phyloP scores from a whole-genome alignment of 37 sponge, comb jelly and placozoan genomes.

The Beroe ovata region DNA sequence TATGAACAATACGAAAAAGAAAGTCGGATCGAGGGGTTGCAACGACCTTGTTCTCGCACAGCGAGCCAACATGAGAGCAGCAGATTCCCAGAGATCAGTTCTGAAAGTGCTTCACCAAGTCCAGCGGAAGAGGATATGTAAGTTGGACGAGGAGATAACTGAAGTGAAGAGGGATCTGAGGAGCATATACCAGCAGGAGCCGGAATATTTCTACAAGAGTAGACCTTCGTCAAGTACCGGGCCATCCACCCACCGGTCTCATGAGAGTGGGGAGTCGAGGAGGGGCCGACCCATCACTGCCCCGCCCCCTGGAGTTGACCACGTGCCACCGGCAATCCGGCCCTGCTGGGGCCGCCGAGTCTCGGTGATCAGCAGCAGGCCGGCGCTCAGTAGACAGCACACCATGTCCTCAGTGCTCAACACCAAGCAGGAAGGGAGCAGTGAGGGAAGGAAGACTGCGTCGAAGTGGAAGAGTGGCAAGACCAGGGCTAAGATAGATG shows the following conservation, averaged over 20 bases:
- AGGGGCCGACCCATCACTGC: background rate
- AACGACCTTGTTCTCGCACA: background rate
- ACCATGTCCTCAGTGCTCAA: background rate
- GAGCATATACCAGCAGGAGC: conserved; percentile 16
- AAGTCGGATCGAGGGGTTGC: background rate
- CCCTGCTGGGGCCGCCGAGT: background rate
- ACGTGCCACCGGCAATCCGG: background rate
- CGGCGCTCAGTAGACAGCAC: background rate
- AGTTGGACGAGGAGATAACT: conserved; percentile 56
- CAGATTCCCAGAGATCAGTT: background rate
- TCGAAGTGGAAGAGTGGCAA: conserved; percentile 30
- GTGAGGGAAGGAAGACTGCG: background rate
- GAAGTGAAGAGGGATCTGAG: background rate
- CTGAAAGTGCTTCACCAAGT: background rate
- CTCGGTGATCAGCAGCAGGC: background rate
- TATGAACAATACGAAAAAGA: too few relatives aligned
- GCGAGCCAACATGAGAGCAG: conserved; percentile 13
- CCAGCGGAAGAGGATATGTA: background rate
- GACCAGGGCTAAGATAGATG: conserved; percentile 4
- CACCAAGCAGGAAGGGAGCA: too few relatives aligned
- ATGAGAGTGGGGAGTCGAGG: background rate
- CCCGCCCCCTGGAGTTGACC: background rate
- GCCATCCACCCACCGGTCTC: background rate
- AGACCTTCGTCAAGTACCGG: background rate
- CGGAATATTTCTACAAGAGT: conserved; percentile 15